These are phyloP conservation scores for Apeltes quadracus DNA, from an alignment of 2,113 vertebrate species.

Conservation along the genomic window DNA sequence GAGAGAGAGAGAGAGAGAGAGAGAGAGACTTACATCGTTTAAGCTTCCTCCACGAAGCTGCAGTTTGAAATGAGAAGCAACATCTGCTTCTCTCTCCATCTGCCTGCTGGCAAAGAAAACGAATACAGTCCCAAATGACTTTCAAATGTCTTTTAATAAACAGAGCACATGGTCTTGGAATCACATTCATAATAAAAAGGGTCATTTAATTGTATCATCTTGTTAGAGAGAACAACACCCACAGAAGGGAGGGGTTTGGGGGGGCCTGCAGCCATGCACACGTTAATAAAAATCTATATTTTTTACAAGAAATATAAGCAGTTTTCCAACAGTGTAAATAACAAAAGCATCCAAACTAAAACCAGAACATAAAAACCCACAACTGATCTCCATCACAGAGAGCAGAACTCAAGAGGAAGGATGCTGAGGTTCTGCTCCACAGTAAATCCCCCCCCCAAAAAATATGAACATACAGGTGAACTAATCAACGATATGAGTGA, in stretches of 20 bases:
- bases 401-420: neutral
- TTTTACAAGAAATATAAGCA: constrained; percentile 35
- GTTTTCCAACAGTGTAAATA: constrained; percentile 21
- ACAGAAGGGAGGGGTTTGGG: constrained; percentile 33
- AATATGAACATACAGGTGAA: neutral
- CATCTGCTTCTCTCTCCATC: neutral
- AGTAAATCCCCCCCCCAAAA: neutral
- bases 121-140: neutral
- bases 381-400: neutral
- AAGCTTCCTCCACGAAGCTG: too few species aligned
- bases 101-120: neutral
- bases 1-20: too few species aligned
- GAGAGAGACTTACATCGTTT: too few species aligned
- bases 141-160: constrained; percentile 72
- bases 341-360: constrained; percentile 21
- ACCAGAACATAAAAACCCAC: constrained; percentile 10
- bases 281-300: constrained; percentile 44
- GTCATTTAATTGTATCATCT: constrained; percentile 19
- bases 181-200: constrained; percentile 41
- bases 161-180: constrained; percentile 59
- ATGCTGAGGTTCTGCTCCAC: neutral
- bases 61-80: too few species aligned
- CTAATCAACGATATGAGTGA: neutral
- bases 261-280: constrained; percentile 21
- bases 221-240: constrained; percentile 62